Evolutionary conservation across 1,140 invertebrate genomes (phyloP), one percentile per base, ranked within the genome.

Genomic region (Zaprionus gabonicus): DNA sequence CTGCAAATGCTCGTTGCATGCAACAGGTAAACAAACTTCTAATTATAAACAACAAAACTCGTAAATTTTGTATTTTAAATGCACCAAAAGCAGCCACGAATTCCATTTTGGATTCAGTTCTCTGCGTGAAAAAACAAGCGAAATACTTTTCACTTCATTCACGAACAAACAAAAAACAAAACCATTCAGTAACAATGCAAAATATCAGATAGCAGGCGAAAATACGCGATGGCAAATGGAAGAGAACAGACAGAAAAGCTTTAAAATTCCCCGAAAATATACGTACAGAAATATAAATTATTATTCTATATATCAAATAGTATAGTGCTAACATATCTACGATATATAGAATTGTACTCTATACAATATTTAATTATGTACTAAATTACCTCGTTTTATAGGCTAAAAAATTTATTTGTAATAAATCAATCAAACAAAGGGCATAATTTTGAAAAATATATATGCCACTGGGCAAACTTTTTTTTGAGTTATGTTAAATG

Each of bases 11-110:
- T 34, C 6, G 6, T n/a, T 71, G 34, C 17, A 25, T 51, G 46
- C 46, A 23, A 69, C 17, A 65, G 9, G 41, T 65, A 64, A 71
- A 56, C 55, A 65, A 59, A 53, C 23, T 17, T 53, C 27, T 51
- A 65, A 71, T 65, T 71, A 44, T 46, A 59, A 63, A 63, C 49
- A 74, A 44, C 6, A 46, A 46, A 67, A 57, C 3, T 10, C 7
- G 20, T 23, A 38, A 70, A 62, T 62, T 46, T 38, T 13, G 0
- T 13, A 23, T 25, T 51, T 23, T 12, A 51, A 25, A 12, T 51
- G 20, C 12, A 4, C 46, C 46, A 51, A 51, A 49, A 49, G 20
- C 46, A 4, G 46, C 46, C 6, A 9, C 5, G 41, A 46, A 46
- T n/a, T n/a, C 5, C 5, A 46, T 46, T 17, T 38, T 38, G 36